These are phyloP conservation scores for Macquaria australasica DNA, from an alignment of 2,113 vertebrate species.

Conservation along the genomic window DNA sequence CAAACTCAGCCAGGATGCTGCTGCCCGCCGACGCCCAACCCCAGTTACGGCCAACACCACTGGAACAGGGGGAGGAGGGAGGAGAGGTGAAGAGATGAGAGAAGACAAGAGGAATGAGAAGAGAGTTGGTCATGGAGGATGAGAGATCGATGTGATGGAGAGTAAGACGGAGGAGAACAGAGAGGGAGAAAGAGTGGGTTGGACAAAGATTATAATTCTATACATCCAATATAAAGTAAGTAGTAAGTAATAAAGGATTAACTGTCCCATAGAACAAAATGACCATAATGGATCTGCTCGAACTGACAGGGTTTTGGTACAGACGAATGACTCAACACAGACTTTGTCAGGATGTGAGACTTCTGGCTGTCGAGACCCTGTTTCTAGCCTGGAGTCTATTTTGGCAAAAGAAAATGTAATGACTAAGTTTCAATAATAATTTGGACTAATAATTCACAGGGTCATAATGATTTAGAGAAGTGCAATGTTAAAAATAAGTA, in stretches of 20 bases:
- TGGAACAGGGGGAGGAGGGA: constrained; percentile 60
- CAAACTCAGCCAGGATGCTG: constrained; percentile 98
- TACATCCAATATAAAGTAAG: background rate
- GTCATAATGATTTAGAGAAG: background rate
- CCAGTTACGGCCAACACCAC: constrained; percentile 98
- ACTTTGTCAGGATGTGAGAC: background rate
- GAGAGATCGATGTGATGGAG: background rate
- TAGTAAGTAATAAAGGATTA: background rate
- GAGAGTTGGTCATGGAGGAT: background rate
- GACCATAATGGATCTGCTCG: background rate
- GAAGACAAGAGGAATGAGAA: background rate
- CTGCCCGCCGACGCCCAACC: constrained; percentile 98
- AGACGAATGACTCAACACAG: background rate
- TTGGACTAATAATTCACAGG: background rate
- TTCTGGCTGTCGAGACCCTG: background rate
- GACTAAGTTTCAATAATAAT: too few relatives aligned
- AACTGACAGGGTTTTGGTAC: background rate
- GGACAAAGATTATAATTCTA: background rate
- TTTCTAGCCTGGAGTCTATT: background rate
- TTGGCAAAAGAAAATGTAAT: background rate
- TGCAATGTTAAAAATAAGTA: background rate
- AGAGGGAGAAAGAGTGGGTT: background rate
- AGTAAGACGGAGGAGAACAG: background rate
- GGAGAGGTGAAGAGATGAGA: too few relatives aligned
- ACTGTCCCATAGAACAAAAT: background rate